phyloP scores from a whole-genome alignment of 2,113 vertebrate genomes.

The Eulemur rufifrons region DNA sequence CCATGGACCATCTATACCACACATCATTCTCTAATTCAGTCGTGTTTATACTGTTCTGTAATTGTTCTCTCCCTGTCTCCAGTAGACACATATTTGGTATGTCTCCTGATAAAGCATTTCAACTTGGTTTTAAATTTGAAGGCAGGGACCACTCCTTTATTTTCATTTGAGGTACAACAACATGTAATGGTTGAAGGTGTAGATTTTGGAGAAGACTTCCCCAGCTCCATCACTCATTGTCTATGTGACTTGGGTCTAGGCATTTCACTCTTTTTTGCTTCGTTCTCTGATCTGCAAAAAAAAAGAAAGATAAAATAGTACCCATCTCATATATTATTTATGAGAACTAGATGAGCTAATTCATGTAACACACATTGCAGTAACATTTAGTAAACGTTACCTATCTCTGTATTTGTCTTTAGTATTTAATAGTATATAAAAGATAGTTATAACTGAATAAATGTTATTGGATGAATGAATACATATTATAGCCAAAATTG shows the following conservation, averaged over 20 bases:
- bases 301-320: slow-evolving; percentile 11
- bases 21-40: background rate
- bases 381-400: background rate
- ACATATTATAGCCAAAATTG: slow-evolving; percentile 34
- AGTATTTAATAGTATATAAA: background rate
- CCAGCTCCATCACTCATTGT: background rate
- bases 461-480: slow-evolving; percentile 40
- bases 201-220: background rate
- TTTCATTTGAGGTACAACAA: background rate
- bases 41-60: background rate
- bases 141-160: background rate
- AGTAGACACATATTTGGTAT: background rate
- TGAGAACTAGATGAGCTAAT: background rate
- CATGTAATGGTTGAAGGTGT: background rate
- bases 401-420: background rate
- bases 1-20: background rate
- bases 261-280: background rate
- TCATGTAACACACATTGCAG: background rate
- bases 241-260: background rate
- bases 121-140: background rate
- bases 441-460: slow-evolving; percentile 9
- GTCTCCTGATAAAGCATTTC: background rate
- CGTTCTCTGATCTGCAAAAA: background rate
- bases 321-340: background rate
- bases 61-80: background rate